Conservation (phyloP, 2,888 invertebrate species). For the Cephus sareptanus region DNA sequence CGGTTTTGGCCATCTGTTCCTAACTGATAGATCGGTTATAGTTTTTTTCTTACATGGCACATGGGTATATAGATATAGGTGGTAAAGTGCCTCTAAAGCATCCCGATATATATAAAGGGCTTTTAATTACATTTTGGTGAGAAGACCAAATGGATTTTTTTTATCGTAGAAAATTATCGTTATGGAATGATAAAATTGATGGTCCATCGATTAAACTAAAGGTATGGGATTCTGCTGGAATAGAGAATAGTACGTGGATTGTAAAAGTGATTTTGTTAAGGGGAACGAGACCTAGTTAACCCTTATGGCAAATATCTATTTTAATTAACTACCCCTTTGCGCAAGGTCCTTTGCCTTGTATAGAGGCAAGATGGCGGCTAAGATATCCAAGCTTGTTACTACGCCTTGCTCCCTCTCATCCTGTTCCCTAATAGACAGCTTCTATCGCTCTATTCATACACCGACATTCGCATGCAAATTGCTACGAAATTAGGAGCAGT, state of each 20-base stretch:
- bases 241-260: neutral
- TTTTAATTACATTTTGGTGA: neutral
- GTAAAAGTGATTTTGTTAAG: neutral
- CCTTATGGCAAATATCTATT: neutral
- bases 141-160: neutral
- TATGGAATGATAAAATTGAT: neutral
- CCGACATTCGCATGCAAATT: conserved; percentile 36
- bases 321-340: conserved; percentile 4
- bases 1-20: neutral
- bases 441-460: conserved; percentile 31
- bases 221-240: neutral
- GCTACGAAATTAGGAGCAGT: conserved; percentile 22
- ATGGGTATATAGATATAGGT: neutral
- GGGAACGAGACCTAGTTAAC: neutral
- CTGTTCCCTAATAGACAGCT: conserved; percentile 23
- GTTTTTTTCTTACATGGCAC: neutral
- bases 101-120: neutral
- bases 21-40: neutral
- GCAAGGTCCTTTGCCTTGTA: neutral
- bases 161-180: neutral
- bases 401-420: conserved; percentile 5
- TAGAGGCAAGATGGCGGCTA: conserved; percentile 4
- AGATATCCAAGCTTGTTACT: conserved; percentile 24
- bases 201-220: neutral
- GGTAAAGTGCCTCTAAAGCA: neutral